Base-by-base conservation (phyloP, 2,797 vertebrate genomes). In the Leptatherina wallacei region DNA sequence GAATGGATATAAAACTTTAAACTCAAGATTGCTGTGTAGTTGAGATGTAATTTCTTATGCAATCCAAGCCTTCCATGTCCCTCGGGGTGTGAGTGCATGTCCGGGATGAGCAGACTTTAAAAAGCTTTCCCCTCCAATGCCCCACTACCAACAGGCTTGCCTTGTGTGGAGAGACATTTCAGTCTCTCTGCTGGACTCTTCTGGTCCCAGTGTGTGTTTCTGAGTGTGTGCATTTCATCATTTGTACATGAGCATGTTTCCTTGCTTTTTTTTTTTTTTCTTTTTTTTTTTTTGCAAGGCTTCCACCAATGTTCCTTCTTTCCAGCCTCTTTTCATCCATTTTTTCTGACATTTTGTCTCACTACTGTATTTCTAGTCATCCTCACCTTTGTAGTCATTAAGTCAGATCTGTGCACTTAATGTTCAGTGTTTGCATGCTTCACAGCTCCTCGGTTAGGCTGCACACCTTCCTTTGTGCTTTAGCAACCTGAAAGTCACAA, bases 71-170 rank as follows among this genome's bases (percentile, higher is more conserved):
- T 75, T 42, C 69, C 52, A 74, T 85, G 74, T 86, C 81, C 81
- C 72, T 12, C 20, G 8, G 60, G 85, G 79, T 80, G 78, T 85
- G 87, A 91, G 89, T 91, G 87, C 88, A 91, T 84, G 84, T 89
- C 84, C 62, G 81, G 83, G 77, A 85, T 78, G 81, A 81, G 75
- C 75, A 73, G 75, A 59, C 86, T 84, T 85, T 91, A 87, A 86
- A 93, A 91, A 88, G 86, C 81, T 89, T 93, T 92, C 88, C 85
- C 82, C 89, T 90, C 88, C 85, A 87, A 84, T 89, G 88, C 88
- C 80, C 66, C 63, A 83, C 80, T 81, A 83, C 80, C 80, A 82
- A 82, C 87, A 76, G 82, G 71, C 84, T 72, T 55, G 71, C 79
- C 85, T 78, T 89, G 83, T 85, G 88, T 78, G 57, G 69, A 81